A percentile compares a stretch with the other conserved stretches of the same genome.
Conservation (phyloP, 2,797 vertebrate species). For the Hoplostethus atlanticus region DNA sequence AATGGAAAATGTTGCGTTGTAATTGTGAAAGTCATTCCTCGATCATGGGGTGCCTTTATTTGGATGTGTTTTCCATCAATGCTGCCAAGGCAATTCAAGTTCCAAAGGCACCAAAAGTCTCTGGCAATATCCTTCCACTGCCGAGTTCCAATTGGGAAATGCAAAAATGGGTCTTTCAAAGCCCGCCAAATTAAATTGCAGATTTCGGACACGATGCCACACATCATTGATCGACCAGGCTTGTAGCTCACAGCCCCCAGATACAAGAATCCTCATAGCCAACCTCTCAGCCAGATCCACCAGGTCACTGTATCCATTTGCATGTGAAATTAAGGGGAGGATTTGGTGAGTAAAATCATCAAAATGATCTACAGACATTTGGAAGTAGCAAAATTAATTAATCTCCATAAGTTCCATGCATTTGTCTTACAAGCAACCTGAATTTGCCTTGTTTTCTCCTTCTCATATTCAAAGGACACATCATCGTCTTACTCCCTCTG, state of each 20-base stretch:
- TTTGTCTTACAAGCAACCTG: too few relatives aligned
- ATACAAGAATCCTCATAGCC: slow-evolving; percentile 11
- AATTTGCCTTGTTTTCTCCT: too few relatives aligned
- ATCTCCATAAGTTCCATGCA: too few relatives aligned
- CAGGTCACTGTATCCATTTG: neutral
- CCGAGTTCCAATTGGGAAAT: slow-evolving; percentile 24
- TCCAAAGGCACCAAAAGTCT: slow-evolving; percentile 11
- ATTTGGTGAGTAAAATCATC: too few relatives aligned
- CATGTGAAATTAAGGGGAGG: too few relatives aligned
- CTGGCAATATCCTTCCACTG: slow-evolving; percentile 16
- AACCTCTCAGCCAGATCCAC: slow-evolving; percentile 21
- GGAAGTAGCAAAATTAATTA: too few relatives aligned
- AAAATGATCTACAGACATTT: too few relatives aligned
- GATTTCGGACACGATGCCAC: slow-evolving; percentile 41
- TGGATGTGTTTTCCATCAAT: neutral
- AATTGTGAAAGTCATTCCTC: too few relatives aligned
- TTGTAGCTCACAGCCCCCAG: slow-evolving; percentile 34
- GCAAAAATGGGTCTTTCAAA: slow-evolving; percentile 40
- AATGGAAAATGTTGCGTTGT: too few relatives aligned
- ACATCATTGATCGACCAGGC: slow-evolving; percentile 43
- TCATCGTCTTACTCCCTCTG: too few relatives aligned
- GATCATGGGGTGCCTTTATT: too few relatives aligned
- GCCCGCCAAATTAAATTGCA: slow-evolving; percentile 55
- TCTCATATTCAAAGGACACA: too few relatives aligned
- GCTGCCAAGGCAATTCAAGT: slow-evolving; percentile 11